Base-by-base conservation (phyloP, 1,140 invertebrate genomes). In the Trinorchestia longiramus region DNA sequence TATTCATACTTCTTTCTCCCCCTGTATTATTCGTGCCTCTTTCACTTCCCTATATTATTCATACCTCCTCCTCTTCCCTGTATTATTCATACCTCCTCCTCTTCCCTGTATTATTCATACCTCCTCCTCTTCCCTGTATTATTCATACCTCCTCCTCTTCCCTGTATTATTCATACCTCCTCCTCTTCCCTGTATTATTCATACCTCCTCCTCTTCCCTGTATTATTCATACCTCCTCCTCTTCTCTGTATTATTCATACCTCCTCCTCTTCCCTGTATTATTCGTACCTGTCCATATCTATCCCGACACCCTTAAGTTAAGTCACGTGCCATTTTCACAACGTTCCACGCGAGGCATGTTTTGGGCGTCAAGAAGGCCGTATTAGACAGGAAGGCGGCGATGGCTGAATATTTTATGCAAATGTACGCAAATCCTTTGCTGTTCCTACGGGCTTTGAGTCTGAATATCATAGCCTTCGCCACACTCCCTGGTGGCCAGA, bases 381-480 rank as follows among this genome's bases (percentile, higher is more conserved):
- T 77, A 77, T 77, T 77, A 77, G 62, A 77, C 62, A 77, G 15
- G 15, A 36, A 36, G 62, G 62, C 62, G 62, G 62, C 62, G 62
- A 77, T 77, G 62, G 36, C 62, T 77, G 62, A 77, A 77, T 77
- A 77, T 77, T 77, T 77, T 77, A 77, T 77, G 62, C 62, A 77
- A 77, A 77, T 77, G 15, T 77, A 77, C 62, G 62, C 62, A 77
- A 77, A 77, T 77, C 62, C 62, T 77, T 23, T 77, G 62, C 62
- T 77, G 36, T 23, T 77, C 62, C 15, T 36, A 77, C 62, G 62
- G 62, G 62, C 62, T 28, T 11, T 77, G 62, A 36, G 15, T 77
- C 62, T 15, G 62, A 77, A 77, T 77, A 77, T 77, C 62, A 77
- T 77, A 77, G 62, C 62, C 62, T 36, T 77, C 62, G 62, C 62